Conservation (phyloP, 2,888 invertebrate species). For the Parnassius glacialis region DNA sequence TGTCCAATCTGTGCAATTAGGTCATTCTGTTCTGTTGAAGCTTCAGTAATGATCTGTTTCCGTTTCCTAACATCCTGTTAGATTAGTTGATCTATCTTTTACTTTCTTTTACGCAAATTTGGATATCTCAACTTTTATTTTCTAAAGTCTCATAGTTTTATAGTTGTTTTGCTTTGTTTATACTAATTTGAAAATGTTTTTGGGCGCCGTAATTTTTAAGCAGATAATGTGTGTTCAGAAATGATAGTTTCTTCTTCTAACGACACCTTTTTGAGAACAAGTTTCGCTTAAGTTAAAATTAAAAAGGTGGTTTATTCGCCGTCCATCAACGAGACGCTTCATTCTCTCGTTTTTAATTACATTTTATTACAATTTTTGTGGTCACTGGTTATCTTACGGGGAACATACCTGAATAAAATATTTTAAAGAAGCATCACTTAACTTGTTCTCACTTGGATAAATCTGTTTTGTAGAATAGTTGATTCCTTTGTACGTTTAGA, state of each 20-base stretch:
- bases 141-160: slow-evolving; percentile 26
- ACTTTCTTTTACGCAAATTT: slow-evolving; percentile 34
- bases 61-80: slow-evolving; percentile 64
- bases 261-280: slow-evolving; percentile 12
- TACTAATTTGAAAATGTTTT: slow-evolving; percentile 9
- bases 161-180: slow-evolving; percentile 34
- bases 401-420: too few species aligned
- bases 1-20: slow-evolving; percentile 77
- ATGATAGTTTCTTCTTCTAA: neutral
- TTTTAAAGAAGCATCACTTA: slow-evolving; percentile 28
- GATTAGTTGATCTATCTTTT: slow-evolving; percentile 50
- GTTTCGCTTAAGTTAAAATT: slow-evolving; percentile 5
- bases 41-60: slow-evolving; percentile 61
- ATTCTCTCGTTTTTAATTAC: neutral
- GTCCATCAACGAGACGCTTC: neutral
- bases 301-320: neutral
- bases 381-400: too few species aligned
- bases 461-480: slow-evolving; percentile 25
- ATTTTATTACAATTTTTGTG: too few species aligned
- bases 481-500: slow-evolving; percentile 52
- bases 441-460: slow-evolving; percentile 61
- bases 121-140: slow-evolving; percentile 32
- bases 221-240: slow-evolving; percentile 1
- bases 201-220: neutral
- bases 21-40: slow-evolving; percentile 76